Base-by-base conservation (phyloP, 2,113 vertebrate species). In the Oncorhynchus gorbuscha region DNA sequence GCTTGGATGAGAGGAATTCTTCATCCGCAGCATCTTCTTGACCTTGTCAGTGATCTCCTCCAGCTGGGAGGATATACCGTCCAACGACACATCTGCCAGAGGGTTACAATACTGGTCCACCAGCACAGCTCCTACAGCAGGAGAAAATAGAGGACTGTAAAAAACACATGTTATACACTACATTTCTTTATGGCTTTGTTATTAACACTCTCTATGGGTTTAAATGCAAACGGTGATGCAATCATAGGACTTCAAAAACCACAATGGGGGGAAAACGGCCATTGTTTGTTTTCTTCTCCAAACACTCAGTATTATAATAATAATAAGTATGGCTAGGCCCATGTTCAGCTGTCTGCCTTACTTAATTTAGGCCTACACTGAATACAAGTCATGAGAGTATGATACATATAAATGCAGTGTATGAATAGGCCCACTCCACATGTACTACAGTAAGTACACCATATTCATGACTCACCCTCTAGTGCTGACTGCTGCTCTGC, bases 61-160 rank as follows among this genome's bases (percentile, higher is more conserved):
- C 49, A 99, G 90, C 87, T 99, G 96, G 0, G 92, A 89, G 58
- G 95, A 95, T 76, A 97, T 94, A 9, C 93, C 89, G 45, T 90
- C 93, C 51, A 98, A 87, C 69, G 94, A 95, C 84, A 98, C 91
- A 35, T 98, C 97, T 2, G 95, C 94, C 76, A 99, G 91, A 0
- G 98, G 98, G 81, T 99, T 99, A 87, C 97, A 99, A 80, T 99
- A 99, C 3, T 96, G 97, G 87, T 98, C 98, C 49, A 99, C 96
- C 51, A 98, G 89, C 8, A 99, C 93, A 0, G 97, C 97, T 65
- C 97, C 98, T 99, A 83, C 0, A 81, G 45, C 5, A 71, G 13
- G 26, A 24, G 58, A 71, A 1, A 45, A 62, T 22, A 62, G 8
- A 16, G 22, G 2, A 62, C 59, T 62, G 20, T 61, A n/a, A 62